phyloP scores from a whole-genome alignment of 1,140 invertebrate species.

The Drosophila sechellia region DNA sequence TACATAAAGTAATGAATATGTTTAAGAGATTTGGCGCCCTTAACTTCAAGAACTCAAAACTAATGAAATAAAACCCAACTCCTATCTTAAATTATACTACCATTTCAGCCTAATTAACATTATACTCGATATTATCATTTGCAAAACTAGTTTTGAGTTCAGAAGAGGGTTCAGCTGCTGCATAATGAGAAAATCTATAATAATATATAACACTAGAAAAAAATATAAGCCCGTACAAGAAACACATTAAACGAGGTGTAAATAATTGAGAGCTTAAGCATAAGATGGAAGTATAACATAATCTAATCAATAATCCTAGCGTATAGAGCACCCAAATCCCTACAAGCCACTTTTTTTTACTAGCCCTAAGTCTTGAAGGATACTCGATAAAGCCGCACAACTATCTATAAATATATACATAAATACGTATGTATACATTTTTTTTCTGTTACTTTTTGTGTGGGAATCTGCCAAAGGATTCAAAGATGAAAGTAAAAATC shows the following conservation, averaged over 20 bases:
- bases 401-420: constrained; percentile 23
- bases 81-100: background rate
- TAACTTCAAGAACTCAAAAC: no score
- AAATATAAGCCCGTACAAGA: background rate
- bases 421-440: constrained; percentile 39
- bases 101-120: background rate
- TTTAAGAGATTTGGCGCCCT: background rate
- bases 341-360: constrained; percentile 42
- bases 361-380: constrained; percentile 44
- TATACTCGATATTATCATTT: background rate
- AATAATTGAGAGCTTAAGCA: constrained; percentile 6
- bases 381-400: constrained; percentile 42
- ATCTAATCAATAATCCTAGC: background rate
- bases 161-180: background rate
- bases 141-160: background rate
- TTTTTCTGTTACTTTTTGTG: constrained; percentile 65
- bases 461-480: constrained; percentile 45
- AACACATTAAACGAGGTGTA: constrained; percentile 19
- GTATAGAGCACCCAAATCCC: constrained; percentile 23
- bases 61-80: background rate
- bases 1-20: constrained; percentile 15
- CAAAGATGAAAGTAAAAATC: constrained; percentile 20
- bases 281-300: constrained; percentile 7
- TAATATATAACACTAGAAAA: background rate
- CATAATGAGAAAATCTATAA: background rate